These are phyloP conservation scores for Colletes collaris DNA, from an alignment of 2,888 invertebrate species.

Conservation along the genomic window DNA sequence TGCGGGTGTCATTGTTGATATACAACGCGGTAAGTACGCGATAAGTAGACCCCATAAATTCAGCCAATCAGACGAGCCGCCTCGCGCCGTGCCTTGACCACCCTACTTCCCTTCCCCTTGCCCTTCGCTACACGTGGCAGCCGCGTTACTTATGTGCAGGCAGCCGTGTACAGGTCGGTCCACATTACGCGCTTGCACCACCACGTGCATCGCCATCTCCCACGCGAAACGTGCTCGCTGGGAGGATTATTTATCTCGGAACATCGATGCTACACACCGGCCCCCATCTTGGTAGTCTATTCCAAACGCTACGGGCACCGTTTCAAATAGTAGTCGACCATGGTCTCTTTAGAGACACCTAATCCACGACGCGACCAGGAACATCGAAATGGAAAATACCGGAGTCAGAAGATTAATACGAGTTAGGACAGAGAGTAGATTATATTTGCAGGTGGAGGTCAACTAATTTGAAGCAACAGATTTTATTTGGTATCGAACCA, in stretches of 20 bases:
- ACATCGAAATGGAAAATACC: too few species aligned
- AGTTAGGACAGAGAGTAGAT: too few species aligned
- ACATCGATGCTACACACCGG: slow-evolving; percentile 14
- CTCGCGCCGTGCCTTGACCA: slow-evolving; percentile 68
- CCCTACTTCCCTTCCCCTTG: slow-evolving; percentile 26
- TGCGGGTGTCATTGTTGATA: slow-evolving; percentile 83
- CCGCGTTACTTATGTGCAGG: slow-evolving; percentile 70
- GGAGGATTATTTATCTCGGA: slow-evolving; percentile 37
- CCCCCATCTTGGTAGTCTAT: slow-evolving; percentile 11
- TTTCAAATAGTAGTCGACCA: too few species aligned
- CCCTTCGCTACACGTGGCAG: slow-evolving; percentile 61
- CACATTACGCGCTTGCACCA: slow-evolving; percentile 61
- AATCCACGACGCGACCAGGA: too few species aligned
- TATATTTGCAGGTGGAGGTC: too few species aligned
- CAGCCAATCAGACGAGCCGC: slow-evolving; percentile 81
- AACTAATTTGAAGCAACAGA: too few species aligned
- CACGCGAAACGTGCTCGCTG: slow-evolving; percentile 51
- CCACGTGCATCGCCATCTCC: slow-evolving; percentile 52
- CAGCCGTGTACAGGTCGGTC: slow-evolving; percentile 66
- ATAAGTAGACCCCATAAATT: slow-evolving; percentile 83
- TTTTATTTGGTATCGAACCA: too few species aligned
- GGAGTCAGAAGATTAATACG: too few species aligned
- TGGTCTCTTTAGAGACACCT: too few species aligned
- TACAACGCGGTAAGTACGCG: slow-evolving; percentile 82
- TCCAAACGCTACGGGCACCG: neutral